These are phyloP conservation scores for Yponomeuta plumbellus DNA, from an alignment of 2,888 invertebrate species.

Conservation along the genomic window DNA sequence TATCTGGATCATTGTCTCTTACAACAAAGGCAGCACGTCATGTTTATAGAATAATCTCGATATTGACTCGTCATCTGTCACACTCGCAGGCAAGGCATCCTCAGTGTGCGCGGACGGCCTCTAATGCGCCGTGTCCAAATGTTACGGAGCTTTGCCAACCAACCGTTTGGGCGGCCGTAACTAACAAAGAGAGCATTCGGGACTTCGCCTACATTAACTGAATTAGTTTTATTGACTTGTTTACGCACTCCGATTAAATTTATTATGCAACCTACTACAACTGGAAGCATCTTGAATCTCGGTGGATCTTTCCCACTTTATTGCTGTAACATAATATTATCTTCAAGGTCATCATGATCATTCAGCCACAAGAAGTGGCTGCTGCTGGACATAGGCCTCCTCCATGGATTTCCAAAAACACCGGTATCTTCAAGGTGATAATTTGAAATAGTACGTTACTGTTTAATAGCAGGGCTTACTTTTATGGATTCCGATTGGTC, in stretches of 20 bases:
- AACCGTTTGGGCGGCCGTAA: not conserved
- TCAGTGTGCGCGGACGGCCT: slow-evolving; percentile 27
- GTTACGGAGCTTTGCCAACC: slow-evolving; percentile 56
- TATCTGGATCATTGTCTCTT: too few relatives aligned
- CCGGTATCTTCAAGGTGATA: not conserved
- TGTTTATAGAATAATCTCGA: not conserved
- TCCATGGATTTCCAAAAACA: too few relatives aligned
- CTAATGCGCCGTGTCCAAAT: slow-evolving; percentile 51
- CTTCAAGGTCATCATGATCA: too few relatives aligned
- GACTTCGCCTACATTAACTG: not conserved
- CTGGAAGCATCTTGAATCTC: not conserved
- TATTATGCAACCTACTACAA: not conserved
- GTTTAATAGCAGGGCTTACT: slow-evolving; percentile 70
- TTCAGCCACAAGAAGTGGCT: too few relatives aligned
- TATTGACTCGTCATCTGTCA: not conserved
- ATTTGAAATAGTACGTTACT: too few relatives aligned
- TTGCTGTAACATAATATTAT: not conserved
- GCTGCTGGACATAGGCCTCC: too few relatives aligned
- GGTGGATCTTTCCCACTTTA: not conserved
- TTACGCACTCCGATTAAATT: not conserved
- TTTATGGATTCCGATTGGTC: slow-evolving; percentile 85
- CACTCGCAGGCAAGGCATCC: not conserved
- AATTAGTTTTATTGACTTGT: not conserved
- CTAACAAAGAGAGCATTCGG: not conserved
- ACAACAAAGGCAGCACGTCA: not conserved